Base-by-base conservation (phyloP, 35 echinoderm and acorn worm genomes). In the Amphiura filiformis region DNA sequence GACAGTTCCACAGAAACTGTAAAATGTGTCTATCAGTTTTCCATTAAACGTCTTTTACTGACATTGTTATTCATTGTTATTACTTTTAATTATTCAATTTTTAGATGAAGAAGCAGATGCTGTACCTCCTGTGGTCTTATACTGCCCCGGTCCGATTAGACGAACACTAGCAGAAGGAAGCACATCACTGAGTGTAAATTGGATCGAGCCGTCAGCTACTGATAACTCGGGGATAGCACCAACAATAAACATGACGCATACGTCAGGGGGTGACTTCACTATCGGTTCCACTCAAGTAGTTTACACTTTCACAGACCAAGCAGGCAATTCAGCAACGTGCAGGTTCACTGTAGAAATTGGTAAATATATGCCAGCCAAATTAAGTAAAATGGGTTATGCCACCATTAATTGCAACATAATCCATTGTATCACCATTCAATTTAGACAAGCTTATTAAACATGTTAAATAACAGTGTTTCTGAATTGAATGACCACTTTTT, bases 211-310 rank as follows among this genome's bases (percentile, higher is more conserved):
- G 15, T 38, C n/a, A 3, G 88, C 41, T 15, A 78, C 65, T 0
- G 88, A 90, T 40, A 90, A 90, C 75, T 84, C 88, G 0, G 81
- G 81, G 3, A n/a, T n/a, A n/a, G 13, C 39, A 14, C 36, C 78
- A 13, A 78, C 80, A 18, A 39, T 90, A 13, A 76, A 18, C 28
- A 23, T 39, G 34, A 82, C 1, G 13, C 20, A 49, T n/a, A 18
- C 23, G 12, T 56, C 88, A n/a, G 81, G 88, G 39, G 81, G 40
- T 22, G 23, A 22, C 17, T 84, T 90, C 37, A 0, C 30, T 11
- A 36, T 77, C 11, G 88, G 88, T 40, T n/a, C 38, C 20, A 90
- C 88, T 1, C 13, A 13, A 0, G 81, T 90, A 22, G 31, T 31
- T 1, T 90, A 90, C 77, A 78, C 80, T 0, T 80, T 81, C 34